Conservation (phyloP, 2,888 invertebrate genomes). For the Sthenelais limicola region DNA sequence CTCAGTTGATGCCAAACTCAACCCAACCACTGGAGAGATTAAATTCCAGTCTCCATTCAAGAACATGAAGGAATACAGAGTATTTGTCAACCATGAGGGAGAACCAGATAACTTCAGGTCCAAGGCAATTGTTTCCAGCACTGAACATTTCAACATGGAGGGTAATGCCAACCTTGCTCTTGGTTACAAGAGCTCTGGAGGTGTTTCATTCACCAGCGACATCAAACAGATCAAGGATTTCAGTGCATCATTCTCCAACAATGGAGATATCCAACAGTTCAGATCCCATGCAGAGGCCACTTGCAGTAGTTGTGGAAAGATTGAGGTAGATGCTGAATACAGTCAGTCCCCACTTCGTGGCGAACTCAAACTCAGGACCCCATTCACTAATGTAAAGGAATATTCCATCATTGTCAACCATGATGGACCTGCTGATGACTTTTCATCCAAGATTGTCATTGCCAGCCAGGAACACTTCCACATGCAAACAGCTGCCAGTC, state of each 20-base stretch:
- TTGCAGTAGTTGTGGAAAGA: slow-evolving; percentile 11
- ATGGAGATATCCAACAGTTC: not conserved
- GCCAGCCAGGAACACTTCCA: slow-evolving; percentile 22
- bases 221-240: slow-evolving; percentile 6
- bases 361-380: slow-evolving; percentile 5
- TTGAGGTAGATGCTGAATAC: not conserved
- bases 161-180: not conserved
- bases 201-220: slow-evolving; percentile 21
- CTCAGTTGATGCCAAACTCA: slow-evolving; percentile 14
- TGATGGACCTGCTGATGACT: slow-evolving; percentile 6
- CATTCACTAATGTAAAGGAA: slow-evolving; percentile 15
- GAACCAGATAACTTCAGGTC: slow-evolving; percentile 11
- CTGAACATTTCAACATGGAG: slow-evolving; percentile 16
- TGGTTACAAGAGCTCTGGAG: not conserved
- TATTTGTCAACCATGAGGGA: not conserved
- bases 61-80: slow-evolving; percentile 17
- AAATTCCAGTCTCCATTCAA: slow-evolving; percentile 24
- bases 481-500: not conserved
- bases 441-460: not conserved
- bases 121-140: not conserved
- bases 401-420: not conserved
- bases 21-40: not conserved
- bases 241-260: slow-evolving; percentile 9
- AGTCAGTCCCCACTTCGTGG: not conserved
- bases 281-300: slow-evolving; percentile 11